phyloP scores from a whole-genome alignment of 2,113 vertebrate species.

The Lampris incognitus region DNA sequence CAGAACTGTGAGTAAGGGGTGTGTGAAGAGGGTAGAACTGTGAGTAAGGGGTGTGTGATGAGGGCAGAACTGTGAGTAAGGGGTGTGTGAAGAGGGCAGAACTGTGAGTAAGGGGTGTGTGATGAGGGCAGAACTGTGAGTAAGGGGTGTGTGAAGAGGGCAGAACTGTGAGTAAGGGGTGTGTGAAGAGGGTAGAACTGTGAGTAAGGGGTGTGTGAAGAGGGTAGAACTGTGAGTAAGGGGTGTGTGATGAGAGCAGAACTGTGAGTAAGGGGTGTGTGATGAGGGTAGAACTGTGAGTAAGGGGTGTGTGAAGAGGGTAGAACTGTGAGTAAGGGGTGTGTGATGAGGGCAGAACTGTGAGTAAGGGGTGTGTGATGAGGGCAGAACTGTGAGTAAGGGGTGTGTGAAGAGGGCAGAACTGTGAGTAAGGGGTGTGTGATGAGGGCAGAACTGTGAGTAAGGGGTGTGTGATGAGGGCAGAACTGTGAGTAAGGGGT shows the following conservation, averaged over 20 bases:
- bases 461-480: neutral
- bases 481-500: constrained; percentile 53
- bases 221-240: neutral
- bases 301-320: constrained; percentile 57
- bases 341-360: constrained; percentile 17
- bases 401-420: neutral
- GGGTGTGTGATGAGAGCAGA: neutral
- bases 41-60: constrained; percentile 58
- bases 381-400: neutral
- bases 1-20: neutral
- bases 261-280: constrained; percentile 54
- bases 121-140: constrained; percentile 51
- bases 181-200: constrained; percentile 17
- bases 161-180: neutral
- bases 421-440: constrained; percentile 53
- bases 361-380: constrained; percentile 58
- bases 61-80: neutral
- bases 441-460: constrained; percentile 29
- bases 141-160: constrained; percentile 57
- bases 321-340: neutral
- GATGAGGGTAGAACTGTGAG: constrained; percentile 45
- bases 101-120: constrained; percentile 53
- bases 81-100: neutral
- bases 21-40: constrained; percentile 17
- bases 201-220: constrained; percentile 58